A percentile compares a stretch with the other conserved stretches of the same genome.
Conservation (phyloP, 2,113 vertebrate species). For the Actinemys pallida region DNA sequence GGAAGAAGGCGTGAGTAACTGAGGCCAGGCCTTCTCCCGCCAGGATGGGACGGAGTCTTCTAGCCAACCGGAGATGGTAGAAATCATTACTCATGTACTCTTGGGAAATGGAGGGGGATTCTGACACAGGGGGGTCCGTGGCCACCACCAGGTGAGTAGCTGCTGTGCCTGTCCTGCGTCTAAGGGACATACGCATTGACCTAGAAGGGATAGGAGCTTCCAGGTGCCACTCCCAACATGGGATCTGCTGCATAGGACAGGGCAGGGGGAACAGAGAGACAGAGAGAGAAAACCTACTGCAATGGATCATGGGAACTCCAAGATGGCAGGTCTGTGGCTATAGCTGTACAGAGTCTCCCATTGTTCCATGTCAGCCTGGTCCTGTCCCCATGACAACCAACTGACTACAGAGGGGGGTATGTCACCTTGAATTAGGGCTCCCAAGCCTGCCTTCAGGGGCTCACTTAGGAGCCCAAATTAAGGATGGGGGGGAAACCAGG, state of each 20-base stretch:
- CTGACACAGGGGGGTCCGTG: too few species aligned
- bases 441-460: background rate
- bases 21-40: too few species aligned
- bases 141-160: background rate
- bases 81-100: too few species aligned
- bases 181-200: background rate
- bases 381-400: background rate
- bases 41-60: too few species aligned
- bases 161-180: background rate
- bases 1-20: too few species aligned
- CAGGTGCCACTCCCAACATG: background rate
- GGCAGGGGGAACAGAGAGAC: too few species aligned
- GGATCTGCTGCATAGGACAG: background rate
- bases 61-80: too few species aligned
- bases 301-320: fast-evolving
- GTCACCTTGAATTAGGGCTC: background rate
- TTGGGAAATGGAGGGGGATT: too few species aligned
- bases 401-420: too few species aligned
- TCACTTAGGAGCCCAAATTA: background rate
- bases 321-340: background rate
- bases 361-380: background rate
- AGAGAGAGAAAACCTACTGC: background rate
- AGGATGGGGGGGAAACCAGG: background rate
- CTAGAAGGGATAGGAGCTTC: background rate
- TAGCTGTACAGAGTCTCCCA: background rate